These are phyloP conservation scores for Calvadosia cruxmelitensis DNA, from an alignment of 30 jellyfish, hydroid and myxozoan species.

Conservation along the genomic window DNA sequence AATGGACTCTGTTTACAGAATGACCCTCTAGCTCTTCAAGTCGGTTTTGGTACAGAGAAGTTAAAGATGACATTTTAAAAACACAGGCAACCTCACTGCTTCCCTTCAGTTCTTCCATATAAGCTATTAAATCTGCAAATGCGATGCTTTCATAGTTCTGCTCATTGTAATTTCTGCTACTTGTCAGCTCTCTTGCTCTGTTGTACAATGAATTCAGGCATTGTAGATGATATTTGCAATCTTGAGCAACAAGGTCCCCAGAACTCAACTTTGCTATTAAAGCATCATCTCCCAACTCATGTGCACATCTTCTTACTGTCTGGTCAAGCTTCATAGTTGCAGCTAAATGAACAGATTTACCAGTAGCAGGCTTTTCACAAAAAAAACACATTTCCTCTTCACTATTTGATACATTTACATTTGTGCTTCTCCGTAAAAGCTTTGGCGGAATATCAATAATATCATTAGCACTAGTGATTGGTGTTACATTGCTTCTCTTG, in stretches of 20 bases:
- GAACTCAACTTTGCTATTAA: constrained; percentile 23
- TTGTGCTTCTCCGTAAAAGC: too few relatives aligned
- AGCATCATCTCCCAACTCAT: constrained; percentile 12
- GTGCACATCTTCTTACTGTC: constrained; percentile 13
- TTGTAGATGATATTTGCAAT: constrained; percentile 5
- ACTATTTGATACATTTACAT: too few relatives aligned
- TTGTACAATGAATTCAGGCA: constrained; percentile 16
- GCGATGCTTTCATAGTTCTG: background rate
- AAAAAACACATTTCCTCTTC: constrained; percentile 1
- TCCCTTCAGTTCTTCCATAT: background rate
- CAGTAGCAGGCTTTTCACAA: constrained; percentile 13
- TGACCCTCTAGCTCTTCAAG: constrained; percentile 10
- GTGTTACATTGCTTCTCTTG: constrained; percentile 2
- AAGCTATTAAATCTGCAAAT: background rate
- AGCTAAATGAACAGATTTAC: constrained; percentile 3
- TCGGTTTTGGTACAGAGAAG: constrained; percentile 16
- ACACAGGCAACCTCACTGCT: background rate
- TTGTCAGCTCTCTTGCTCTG: constrained; percentile 15
- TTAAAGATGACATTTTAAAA: constrained; percentile 17
- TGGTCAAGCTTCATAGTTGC: constrained; percentile 3
- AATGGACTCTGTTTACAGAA: constrained; percentile 8
- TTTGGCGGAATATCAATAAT: too few relatives aligned
- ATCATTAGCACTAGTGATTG: too few relatives aligned
- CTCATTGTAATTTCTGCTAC: background rate
- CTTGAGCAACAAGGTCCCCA: constrained; percentile 25